Conservation (phyloP, 2,888 invertebrate genomes). For the Dioctria rufipes region DNA sequence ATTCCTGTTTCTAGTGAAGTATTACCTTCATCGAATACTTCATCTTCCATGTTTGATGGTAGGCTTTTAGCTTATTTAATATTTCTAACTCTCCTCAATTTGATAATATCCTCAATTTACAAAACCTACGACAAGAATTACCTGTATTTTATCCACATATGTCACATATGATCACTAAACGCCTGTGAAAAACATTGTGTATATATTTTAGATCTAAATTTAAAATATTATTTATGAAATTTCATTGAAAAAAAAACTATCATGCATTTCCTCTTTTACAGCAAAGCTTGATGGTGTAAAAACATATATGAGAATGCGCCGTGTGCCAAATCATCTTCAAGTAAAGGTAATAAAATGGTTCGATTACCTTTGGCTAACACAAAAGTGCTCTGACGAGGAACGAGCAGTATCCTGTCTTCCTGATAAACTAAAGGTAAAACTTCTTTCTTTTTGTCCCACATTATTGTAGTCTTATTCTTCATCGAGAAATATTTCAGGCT, state of each 20-base stretch:
- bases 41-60: too few species aligned
- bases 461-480: slow-evolving; percentile 17
- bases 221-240: too few species aligned
- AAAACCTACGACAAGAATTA: too few species aligned
- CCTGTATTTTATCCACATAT: too few species aligned
- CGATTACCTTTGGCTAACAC: slow-evolving; percentile 98
- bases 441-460: neutral
- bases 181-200: too few species aligned
- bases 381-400: slow-evolving; percentile 98
- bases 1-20: too few species aligned
- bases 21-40: too few species aligned
- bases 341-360: slow-evolving; percentile 99
- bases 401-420: slow-evolving; percentile 95
- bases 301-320: slow-evolving; percentile 97
- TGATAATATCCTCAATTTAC: too few species aligned
- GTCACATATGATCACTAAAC: too few species aligned
- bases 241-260: neutral
- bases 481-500: slow-evolving; percentile 72
- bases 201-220: too few species aligned
- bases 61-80: too few species aligned
- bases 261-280: slow-evolving; percentile 73
- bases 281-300: slow-evolving; percentile 98
- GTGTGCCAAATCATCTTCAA: slow-evolving; percentile 95
- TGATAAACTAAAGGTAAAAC: slow-evolving; percentile 88
- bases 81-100: too few species aligned